Percentiles rank a stretch among this genome's conserved stretches.
These are phyloP conservation scores for Oxyura jamaicensis DNA, from an alignment of 2,113 vertebrate genomes.

Conservation along the genomic window DNA sequence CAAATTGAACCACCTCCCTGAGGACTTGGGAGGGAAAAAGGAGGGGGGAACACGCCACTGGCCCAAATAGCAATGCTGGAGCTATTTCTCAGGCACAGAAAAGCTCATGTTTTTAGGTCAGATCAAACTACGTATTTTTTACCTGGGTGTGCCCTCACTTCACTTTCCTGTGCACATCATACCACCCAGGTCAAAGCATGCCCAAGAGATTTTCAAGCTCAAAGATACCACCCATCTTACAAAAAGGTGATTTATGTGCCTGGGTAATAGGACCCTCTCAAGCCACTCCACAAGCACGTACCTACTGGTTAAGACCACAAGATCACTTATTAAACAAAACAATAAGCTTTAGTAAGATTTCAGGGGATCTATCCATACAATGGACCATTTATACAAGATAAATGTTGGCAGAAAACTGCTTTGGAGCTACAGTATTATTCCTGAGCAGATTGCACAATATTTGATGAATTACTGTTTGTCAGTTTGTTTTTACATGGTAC, in stretches of 20 bases:
- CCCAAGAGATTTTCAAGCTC: not conserved
- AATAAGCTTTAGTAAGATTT: conserved; percentile 26
- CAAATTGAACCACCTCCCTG: not conserved
- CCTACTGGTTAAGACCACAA: not conserved
- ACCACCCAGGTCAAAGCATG: not conserved
- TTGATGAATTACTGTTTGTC: conserved; percentile 46
- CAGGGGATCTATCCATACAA: conserved; percentile 2
- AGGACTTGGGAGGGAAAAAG: not conserved
- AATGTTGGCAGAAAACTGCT: conserved; percentile 1
- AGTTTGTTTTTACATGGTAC: not conserved
- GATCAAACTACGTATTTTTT: not conserved
- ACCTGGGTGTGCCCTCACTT: not conserved
- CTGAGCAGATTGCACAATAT: not conserved
- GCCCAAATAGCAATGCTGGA: not conserved
- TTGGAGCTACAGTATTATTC: conserved; percentile 1
- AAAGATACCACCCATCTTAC: not conserved
- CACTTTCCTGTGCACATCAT: rapidly evolving
- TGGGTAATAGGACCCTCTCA: not conserved
- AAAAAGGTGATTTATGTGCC: not conserved
- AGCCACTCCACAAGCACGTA: not conserved
- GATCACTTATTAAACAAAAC: conserved; percentile 33
- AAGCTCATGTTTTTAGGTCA: not conserved
- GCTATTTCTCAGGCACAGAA: not conserved
- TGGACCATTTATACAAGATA: not conserved
- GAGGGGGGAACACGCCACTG: not conserved